Evolutionary conservation across 2,113 vertebrate genomes (phyloP).

Genomic region (Guaruba guarouba): DNA sequence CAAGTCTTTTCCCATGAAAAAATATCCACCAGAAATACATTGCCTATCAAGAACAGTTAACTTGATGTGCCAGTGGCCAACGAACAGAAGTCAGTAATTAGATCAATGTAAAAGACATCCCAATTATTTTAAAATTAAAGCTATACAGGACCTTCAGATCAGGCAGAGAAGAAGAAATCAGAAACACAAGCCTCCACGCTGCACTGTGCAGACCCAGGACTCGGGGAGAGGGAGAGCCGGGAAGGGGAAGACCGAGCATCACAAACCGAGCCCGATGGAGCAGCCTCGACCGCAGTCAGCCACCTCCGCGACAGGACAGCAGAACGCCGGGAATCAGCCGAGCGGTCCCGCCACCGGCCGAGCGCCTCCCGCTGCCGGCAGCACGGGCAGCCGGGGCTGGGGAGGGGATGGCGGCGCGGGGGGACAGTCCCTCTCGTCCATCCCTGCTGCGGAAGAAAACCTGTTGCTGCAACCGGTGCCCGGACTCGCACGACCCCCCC

Average conservation of each 20-base stretch:
- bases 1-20: background rate
- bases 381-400: background rate
- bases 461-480: conserved; percentile 24
- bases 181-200: background rate
- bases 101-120: background rate
- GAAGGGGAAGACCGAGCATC: background rate
- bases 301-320: background rate
- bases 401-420: background rate
- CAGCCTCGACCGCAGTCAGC: background rate
- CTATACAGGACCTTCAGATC: background rate
- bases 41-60: background rate
- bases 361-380: background rate
- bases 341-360: background rate
- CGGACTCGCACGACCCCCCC: background rate
- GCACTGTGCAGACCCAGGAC: background rate
- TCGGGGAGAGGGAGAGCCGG: background rate
- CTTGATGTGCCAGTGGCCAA: background rate
- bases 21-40: background rate
- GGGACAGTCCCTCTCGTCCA: background rate
- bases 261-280: background rate
- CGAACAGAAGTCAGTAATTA: background rate
- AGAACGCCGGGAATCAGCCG: background rate
- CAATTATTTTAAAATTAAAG: background rate
- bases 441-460: conserved; percentile 24
- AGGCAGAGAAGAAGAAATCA: background rate